Evolutionary conservation across 2,113 vertebrate species (phyloP).

Genomic region (Myiopsitta monachus): DNA sequence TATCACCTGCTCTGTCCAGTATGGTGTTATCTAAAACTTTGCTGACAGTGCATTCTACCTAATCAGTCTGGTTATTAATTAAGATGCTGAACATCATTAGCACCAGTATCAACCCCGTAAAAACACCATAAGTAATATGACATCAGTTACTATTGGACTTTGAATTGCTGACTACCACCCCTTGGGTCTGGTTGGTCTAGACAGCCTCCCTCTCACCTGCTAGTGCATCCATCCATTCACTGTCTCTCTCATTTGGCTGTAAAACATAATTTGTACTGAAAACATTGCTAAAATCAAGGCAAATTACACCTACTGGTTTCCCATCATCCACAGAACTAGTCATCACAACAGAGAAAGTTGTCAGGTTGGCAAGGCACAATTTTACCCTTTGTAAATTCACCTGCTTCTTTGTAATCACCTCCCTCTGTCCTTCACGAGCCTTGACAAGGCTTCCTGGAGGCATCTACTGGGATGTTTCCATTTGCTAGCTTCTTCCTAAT

Average conservation of each 20-base stretch:
- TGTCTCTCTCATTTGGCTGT: neutral
- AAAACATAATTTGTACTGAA: neutral
- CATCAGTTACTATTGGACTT: neutral
- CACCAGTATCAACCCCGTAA: neutral
- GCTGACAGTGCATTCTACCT: neutral
- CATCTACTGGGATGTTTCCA: neutral
- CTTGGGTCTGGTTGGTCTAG: neutral
- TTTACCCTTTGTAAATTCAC: neutral
- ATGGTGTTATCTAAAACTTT: neutral
- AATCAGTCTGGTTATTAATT: neutral
- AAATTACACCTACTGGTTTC: neutral
- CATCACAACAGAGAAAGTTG: neutral
- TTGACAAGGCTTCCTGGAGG: neutral
- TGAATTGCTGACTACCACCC: neutral
- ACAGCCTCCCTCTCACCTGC: neutral
- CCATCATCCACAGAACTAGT: neutral
- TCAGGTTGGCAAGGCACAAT: neutral
- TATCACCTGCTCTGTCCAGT: neutral
- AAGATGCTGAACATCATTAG: neutral
- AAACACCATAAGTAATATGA: neutral
- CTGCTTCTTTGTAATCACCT: neutral
- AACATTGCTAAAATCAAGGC: neutral
- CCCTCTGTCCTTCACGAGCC: neutral
- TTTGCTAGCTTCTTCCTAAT: neutral
- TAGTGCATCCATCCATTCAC: neutral